Percentiles rank a stretch among this genome's conserved stretches.
These are phyloP conservation scores for Coreius guichenoti DNA, from an alignment of 2,797 vertebrate genomes.

Conservation along the genomic window DNA sequence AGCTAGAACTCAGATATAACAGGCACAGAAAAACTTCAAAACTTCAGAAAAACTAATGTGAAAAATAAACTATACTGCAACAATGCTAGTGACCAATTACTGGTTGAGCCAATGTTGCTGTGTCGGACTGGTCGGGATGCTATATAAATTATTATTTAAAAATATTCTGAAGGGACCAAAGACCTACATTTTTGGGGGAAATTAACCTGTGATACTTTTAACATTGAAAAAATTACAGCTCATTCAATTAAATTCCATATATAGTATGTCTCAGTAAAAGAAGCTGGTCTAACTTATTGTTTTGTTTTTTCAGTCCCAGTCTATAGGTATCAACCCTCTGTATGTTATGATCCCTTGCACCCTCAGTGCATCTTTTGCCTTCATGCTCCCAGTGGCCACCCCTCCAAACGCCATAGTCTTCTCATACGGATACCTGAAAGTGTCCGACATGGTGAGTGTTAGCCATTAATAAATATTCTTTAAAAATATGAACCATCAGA, in stretches of 20 bases:
- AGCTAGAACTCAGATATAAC: neutral
- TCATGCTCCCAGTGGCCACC: conserved; percentile 97
- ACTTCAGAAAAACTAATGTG: neutral
- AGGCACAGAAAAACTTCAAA: neutral
- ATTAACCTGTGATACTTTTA: too few species aligned
- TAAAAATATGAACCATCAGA: neutral
- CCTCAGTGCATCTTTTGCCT: conserved; percentile 94
- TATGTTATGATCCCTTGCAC: conserved; percentile 95
- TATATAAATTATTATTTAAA: neutral
- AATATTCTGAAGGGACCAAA: neutral
- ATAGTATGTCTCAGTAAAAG: neutral
- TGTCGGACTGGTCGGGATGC: neutral
- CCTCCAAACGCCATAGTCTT: conserved; percentile 96
- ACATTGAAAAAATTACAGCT: neutral
- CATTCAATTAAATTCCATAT: neutral
- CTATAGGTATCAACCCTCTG: conserved; percentile 89
- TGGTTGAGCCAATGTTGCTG: neutral
- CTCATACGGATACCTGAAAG: conserved; percentile 91
- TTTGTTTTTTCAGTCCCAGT: conserved; percentile 81
- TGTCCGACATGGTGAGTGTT: conserved; percentile 93
- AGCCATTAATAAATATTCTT: neutral
- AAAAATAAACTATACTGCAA: neutral
- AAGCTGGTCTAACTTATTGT: conserved; percentile 12
- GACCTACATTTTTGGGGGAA: too few species aligned
- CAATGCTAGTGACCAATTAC: neutral